Base-by-base conservation (phyloP, 2,888 invertebrate genomes). In the Athrips mouffetella region DNA sequence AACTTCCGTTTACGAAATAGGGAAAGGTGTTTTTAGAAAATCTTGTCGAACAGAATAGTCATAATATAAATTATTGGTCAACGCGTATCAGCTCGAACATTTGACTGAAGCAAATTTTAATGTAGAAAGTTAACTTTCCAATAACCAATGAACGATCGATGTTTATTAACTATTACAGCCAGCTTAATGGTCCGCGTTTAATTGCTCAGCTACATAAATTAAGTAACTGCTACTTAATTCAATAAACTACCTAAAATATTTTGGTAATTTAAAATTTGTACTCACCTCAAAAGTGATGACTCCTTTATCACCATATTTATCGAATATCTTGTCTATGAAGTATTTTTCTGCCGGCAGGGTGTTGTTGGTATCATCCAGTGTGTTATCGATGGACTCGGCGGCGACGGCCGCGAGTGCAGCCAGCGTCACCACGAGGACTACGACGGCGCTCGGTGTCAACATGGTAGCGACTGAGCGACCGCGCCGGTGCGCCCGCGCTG, bases 241-340 rank as follows among this genome's bases (percentile, higher is more conserved):
- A 37, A 41, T 41, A 13, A 27, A 10, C 13, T 15, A 41, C 13
- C 10, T 16, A 27, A 10, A 25, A n/a, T 16, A 27, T 41, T 33
- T 2, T 33, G 33, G 3, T 2, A n/a, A 42, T 29, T 18, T 25
- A 18, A 45, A 45, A 1, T 35, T 23, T 3, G 35, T 48, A 69
- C 83, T 74, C 61, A 89, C 90, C 80, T 91, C 91, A 58, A 89
- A 90, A 20, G 89, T 88, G 62, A 91, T 90, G 53, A 89, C 73
- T 44, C 89, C 90, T 63, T 84, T 82, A 55, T 89, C 77, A 18
- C 91, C 91, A 60, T 91, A 91, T 65, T 91, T 91, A 60, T 83
- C 76, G 65, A 91, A 91, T 62, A 90, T 89, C 65, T 87, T 83
- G 57, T 82, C 75, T 53, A 89, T 84, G 69, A 89, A 90, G 65